phyloP scores from a whole-genome alignment of 2,113 vertebrate species.

The Campylomormyrus tamandua region DNA sequence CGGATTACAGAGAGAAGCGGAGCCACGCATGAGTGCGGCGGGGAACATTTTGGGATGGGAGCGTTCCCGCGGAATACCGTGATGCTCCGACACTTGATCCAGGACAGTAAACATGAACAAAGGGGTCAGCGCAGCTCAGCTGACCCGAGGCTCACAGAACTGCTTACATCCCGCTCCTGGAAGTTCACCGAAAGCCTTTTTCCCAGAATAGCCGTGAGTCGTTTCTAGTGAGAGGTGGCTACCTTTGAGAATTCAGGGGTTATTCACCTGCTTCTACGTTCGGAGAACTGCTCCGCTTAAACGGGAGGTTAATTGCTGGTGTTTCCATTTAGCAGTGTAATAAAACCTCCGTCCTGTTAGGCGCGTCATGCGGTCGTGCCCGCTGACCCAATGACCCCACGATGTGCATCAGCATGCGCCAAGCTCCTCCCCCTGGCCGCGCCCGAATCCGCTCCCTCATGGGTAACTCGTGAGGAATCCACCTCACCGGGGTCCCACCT shows the following conservation, averaged over 20 bases:
- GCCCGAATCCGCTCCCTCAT: neutral
- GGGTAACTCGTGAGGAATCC: conserved; percentile 33
- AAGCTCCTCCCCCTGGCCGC: neutral
- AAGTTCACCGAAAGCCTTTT: neutral
- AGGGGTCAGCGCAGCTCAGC: too few species aligned
- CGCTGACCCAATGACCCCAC: neutral
- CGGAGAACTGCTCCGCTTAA: conserved; percentile 24
- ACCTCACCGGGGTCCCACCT: conserved; percentile 44
- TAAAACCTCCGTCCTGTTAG: conserved; percentile 11
- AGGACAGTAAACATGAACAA: neutral
- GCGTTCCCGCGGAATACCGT: neutral
- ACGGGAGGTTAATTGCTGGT: conserved; percentile 33
- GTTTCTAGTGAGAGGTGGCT: neutral
- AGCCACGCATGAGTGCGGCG: neutral
- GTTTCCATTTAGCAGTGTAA: conserved; percentile 24
- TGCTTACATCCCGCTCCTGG: neutral
- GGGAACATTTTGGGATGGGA: neutral
- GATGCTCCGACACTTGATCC: neutral
- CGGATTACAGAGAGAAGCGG: neutral
- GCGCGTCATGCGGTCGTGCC: neutral
- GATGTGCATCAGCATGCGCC: neutral
- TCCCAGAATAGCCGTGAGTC: neutral
- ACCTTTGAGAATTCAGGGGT: neutral
- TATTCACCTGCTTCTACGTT: conserved; percentile 4
- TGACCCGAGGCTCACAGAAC: neutral